A percentile compares a stretch with the other conserved stretches of the same genome.
Evolutionary conservation across 2,797 vertebrate genomes (phyloP).

Genomic region (Lithobates sylvaticus): DNA sequence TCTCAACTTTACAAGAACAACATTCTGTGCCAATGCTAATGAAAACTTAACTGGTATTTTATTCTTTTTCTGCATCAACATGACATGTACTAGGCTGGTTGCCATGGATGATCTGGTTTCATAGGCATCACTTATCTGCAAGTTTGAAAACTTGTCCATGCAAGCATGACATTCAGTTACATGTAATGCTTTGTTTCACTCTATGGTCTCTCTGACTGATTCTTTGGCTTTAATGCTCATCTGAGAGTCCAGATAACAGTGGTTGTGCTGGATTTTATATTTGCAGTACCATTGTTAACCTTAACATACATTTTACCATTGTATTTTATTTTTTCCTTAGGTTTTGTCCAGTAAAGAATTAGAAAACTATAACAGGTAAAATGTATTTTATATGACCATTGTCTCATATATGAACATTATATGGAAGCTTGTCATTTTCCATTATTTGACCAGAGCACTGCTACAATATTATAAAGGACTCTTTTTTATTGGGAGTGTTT

Average conservation of each 20-base stretch:
- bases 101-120: slow-evolving; percentile 52
- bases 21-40: slow-evolving; percentile 39
- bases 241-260: not conserved
- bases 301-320: not conserved
- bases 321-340: too few relatives aligned
- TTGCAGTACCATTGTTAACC: not conserved
- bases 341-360: too few relatives aligned
- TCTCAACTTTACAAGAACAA: slow-evolving; percentile 30
- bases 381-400: too few relatives aligned
- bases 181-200: slow-evolving; percentile 6
- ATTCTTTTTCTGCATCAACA: slow-evolving; percentile 47
- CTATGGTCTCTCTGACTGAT: not conserved
- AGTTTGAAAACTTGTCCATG: slow-evolving; percentile 51
- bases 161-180: slow-evolving; percentile 39
- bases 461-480: too few relatives aligned
- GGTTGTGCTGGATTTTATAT: not conserved
- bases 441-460: too few relatives aligned
- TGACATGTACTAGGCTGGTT: slow-evolving; percentile 57
- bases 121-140: slow-evolving; percentile 56
- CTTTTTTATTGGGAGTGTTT: too few relatives aligned
- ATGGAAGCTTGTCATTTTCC: too few relatives aligned
- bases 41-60: slow-evolving; percentile 49
- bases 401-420: too few relatives aligned
- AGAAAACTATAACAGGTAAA: too few relatives aligned
- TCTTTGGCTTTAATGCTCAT: slow-evolving; percentile 2